phyloP scores from a whole-genome alignment of 2,113 vertebrate species.

The Glaucomys volans region DNA sequence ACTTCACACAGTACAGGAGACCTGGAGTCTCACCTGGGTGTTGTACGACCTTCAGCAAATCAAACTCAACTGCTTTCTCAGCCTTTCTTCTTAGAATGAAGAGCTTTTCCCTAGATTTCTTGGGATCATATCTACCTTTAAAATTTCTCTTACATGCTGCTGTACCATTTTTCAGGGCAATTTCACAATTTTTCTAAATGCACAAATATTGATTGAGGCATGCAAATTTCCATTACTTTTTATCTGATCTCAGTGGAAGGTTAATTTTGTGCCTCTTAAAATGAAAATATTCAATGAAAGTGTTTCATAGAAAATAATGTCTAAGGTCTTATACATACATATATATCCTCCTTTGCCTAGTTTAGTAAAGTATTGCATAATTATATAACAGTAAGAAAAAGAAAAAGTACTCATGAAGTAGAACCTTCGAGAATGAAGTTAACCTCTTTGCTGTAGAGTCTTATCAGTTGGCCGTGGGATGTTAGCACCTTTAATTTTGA shows the following conservation, averaged over 20 bases:
- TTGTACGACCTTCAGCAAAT: background rate
- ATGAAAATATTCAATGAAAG: background rate
- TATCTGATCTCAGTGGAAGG: background rate
- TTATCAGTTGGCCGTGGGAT: background rate
- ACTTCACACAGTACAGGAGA: background rate
- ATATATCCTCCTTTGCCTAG: background rate
- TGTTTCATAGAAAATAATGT: background rate
- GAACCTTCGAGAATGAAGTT: too few species aligned
- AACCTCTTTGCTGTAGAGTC: background rate
- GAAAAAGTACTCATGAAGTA: background rate
- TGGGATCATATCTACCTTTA: background rate
- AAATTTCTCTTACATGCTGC: background rate
- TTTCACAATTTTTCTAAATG: background rate
- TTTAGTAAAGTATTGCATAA: background rate
- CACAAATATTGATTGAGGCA: background rate
- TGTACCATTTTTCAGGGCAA: background rate
- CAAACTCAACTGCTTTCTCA: background rate
- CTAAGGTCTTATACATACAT: background rate
- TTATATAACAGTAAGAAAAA: background rate
- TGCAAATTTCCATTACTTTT: background rate
- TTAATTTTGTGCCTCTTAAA: background rate
- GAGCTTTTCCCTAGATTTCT: background rate
- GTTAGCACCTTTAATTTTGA: background rate
- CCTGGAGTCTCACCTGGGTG: background rate
- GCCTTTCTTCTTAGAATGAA: background rate